phyloP scores from a whole-genome alignment of 1,140 invertebrate genomes.

The Aphidius gifuensis region DNA sequence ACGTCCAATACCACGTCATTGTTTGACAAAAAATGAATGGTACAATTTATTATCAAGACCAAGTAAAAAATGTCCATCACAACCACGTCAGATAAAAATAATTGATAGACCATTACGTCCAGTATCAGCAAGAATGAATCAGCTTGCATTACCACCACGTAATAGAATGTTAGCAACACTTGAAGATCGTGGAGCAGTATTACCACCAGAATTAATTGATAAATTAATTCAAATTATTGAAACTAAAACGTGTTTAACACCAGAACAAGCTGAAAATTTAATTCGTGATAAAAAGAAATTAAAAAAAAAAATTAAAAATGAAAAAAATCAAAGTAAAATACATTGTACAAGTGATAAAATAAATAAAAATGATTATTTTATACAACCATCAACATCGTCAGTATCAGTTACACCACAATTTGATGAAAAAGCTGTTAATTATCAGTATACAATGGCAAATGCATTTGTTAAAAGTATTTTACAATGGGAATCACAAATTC shows the following conservation, averaged over 20 bases:
- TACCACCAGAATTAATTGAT: constrained; percentile 38
- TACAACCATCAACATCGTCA: not conserved
- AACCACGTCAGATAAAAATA: constrained; percentile 17
- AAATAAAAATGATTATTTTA: not conserved
- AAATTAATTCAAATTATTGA: constrained; percentile 43
- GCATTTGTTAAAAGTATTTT: constrained; percentile 46
- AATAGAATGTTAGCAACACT: constrained; percentile 37
- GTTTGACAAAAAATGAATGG: constrained; percentile 38
- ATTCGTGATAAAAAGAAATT: constrained; percentile 23
- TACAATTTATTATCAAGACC: constrained; percentile 38
- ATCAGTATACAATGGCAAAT: constrained; percentile 44
- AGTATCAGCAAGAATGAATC: constrained; percentile 32
- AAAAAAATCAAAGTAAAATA: constrained; percentile 23
- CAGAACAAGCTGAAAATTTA: constrained; percentile 41
- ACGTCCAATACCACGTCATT: constrained; percentile 36
- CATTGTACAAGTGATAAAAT: constrained; percentile 5
- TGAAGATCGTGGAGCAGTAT: constrained; percentile 24
- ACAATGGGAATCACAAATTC: constrained; percentile 34
- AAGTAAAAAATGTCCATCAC: constrained; percentile 33
- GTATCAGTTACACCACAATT: not conserved
- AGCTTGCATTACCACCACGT: constrained; percentile 41
- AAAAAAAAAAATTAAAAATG: constrained; percentile 25
- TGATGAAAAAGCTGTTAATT: constrained; percentile 34
- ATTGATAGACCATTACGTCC: constrained; percentile 28
- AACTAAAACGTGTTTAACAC: constrained; percentile 38